phyloP scores from a whole-genome alignment of 2,797 vertebrate species.

The Pogonophryne albipinna region DNA sequence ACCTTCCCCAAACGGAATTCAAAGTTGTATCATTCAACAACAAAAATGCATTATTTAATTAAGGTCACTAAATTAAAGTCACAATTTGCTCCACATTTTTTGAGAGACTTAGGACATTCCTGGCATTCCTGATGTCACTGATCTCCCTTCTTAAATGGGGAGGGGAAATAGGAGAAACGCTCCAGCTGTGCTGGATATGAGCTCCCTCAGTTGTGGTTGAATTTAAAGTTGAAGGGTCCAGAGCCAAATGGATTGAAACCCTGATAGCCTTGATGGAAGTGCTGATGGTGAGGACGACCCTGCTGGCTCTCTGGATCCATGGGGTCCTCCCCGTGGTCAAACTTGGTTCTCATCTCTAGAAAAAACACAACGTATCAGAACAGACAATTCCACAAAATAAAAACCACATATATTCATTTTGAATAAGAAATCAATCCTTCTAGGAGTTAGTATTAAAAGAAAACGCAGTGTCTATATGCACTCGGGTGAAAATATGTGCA shows the following conservation, averaged over 20 bases:
- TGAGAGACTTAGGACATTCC: constrained; percentile 27
- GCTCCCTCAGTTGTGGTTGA: constrained; percentile 89
- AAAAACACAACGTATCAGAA: neutral
- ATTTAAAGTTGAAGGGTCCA: constrained; percentile 97
- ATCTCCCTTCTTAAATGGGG: constrained; percentile 58
- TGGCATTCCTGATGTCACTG: constrained; percentile 15
- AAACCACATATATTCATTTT: neutral
- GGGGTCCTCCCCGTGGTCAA: constrained; percentile 96
- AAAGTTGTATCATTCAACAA: constrained; percentile 48
- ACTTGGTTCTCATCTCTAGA: constrained; percentile 95
- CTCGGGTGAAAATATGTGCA: too few species aligned
- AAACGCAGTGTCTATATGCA: too few species aligned
- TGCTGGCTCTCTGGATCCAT: constrained; percentile 96
- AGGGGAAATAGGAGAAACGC: constrained; percentile 32
- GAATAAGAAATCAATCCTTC: neutral
- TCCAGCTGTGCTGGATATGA: constrained; percentile 37
- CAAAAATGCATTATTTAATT: constrained; percentile 51
- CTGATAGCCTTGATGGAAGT: constrained; percentile 93
- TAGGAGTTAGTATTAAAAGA: too few species aligned
- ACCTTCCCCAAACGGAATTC: constrained; percentile 41
- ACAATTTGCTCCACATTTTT: constrained; percentile 32
- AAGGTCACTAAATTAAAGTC: constrained; percentile 54
- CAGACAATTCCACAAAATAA: neutral
- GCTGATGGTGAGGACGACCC: constrained; percentile 84
- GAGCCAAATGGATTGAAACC: constrained; percentile 97